These are phyloP conservation scores for Rutilus rutilus DNA, from an alignment of 2,113 vertebrate genomes.

Conservation along the genomic window DNA sequence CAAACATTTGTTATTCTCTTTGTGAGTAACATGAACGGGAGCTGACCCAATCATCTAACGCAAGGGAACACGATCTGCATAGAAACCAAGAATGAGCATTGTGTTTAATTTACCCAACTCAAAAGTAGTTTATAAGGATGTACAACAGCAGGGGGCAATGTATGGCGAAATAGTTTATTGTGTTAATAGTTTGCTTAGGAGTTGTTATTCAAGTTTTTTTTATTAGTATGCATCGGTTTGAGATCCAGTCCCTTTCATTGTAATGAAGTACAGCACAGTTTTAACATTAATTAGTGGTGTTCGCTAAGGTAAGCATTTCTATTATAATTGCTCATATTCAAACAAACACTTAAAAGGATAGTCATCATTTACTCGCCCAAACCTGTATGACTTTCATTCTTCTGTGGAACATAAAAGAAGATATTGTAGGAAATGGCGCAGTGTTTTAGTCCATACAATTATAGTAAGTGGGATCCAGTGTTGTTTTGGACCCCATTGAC, in stretches of 20 bases:
- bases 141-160: background rate
- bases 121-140: background rate
- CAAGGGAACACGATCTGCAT: constrained; percentile 20
- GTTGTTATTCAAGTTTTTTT: background rate
- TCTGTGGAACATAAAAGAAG: too few species aligned
- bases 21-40: constrained; percentile 37
- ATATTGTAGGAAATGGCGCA: background rate
- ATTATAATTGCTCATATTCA: background rate
- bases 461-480: background rate
- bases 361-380: background rate
- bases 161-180: background rate
- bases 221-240: background rate
- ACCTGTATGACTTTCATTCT: background rate
- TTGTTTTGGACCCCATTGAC: background rate
- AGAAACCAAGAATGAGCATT: constrained; percentile 5
- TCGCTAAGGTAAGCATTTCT: background rate
- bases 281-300: background rate
- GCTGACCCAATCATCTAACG: constrained; percentile 41
- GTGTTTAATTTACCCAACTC: background rate
- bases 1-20: constrained; percentile 46
- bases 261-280: background rate
- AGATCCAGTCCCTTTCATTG: background rate
- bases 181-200: background rate
- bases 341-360: background rate
- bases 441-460: background rate